Base-by-base conservation (phyloP, 1,140 invertebrate species). In the Drosophila hydei region DNA sequence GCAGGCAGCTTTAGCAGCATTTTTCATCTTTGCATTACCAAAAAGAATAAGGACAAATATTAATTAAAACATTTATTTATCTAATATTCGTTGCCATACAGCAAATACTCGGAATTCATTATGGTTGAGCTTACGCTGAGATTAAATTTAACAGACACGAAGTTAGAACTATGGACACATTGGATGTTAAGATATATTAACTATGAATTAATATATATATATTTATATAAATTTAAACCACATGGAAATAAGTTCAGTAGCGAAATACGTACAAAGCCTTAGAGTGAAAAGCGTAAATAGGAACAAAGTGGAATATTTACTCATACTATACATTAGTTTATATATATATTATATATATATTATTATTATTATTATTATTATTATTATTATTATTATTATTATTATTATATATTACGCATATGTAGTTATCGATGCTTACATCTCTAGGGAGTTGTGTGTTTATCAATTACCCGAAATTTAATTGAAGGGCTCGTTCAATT, bases 401-500 rank as follows among this genome's bases (percentile, higher is more conserved):
- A n/a, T n/a, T n/a, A n/a, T n/a, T n/a, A n/a, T n/a, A n/a, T n/a
- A n/a, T n/a, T n/a, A n/a, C n/a, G n/a, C n/a, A n/a, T n/a, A 21
- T 23, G 9, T 1, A 25, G n/a, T 18, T 30, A 51, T 16, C 3
- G 1, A 18, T 38, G 38, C 21, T 27, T 36, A 69, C 47, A 67
- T 60, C 61, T 59, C 60, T 52, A n/a, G 47, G 30, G 73, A 72
- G 45, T 36, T 64, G 61, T 68, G 63, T 67, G 62, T 59, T 63
- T 71, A 75, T 87, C 83, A 81, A 81, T 62, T 77, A 69, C 48
- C 81, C 72, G 83, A 73, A 83, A 89, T 88, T 67, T 75, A 88
- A 88, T 88, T 88, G 83, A 64, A 70, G 83, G 83, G 83, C 83
- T 88, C 83, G 52, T 73, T 83, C 83, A 88, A 88, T 89, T 88